Conservation (phyloP, 2,113 vertebrate species). For the Micromys minutus region DNA sequence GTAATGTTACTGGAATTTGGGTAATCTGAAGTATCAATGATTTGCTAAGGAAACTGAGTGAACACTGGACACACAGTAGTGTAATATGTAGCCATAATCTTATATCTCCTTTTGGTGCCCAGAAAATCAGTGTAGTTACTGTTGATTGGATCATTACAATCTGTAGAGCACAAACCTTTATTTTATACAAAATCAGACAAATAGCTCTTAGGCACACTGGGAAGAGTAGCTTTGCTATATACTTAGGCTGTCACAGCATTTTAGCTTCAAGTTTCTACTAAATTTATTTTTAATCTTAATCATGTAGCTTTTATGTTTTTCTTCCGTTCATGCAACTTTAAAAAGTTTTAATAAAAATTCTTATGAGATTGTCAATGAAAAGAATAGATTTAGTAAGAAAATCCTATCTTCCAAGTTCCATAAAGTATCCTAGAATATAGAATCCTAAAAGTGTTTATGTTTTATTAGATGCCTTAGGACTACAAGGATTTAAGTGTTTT, state of each 20-base stretch:
- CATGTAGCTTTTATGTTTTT: slow-evolving; percentile 53
- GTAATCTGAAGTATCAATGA: slow-evolving; percentile 37
- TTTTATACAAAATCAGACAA: slow-evolving; percentile 8
- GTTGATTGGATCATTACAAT: slow-evolving; percentile 38
- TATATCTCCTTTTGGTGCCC: slow-evolving; percentile 42
- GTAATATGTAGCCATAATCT: slow-evolving; percentile 20
- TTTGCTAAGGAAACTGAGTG: slow-evolving; percentile 56
- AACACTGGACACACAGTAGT: slow-evolving; percentile 39
- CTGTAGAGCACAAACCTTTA: slow-evolving; percentile 18
- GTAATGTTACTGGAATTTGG: not conserved
- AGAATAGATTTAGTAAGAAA: slow-evolving; percentile 74
- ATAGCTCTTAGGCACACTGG: not conserved
- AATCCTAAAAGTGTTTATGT: slow-evolving; percentile 87
- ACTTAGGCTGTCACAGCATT: slow-evolving; percentile 28
- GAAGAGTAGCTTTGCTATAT: slow-evolving; percentile 31
- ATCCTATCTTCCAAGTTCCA: slow-evolving; percentile 77
- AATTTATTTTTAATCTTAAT: slow-evolving; percentile 63
- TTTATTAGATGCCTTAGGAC: slow-evolving; percentile 93
- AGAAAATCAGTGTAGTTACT: slow-evolving; percentile 35
- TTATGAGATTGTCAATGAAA: slow-evolving; percentile 64
- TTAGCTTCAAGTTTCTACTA: slow-evolving; percentile 48
- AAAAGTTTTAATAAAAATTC: slow-evolving; percentile 78
- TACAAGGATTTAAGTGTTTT: slow-evolving; percentile 90
- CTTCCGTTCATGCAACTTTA: slow-evolving; percentile 60
- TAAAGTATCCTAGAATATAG: slow-evolving; percentile 77